Percentiles rank a stretch among this genome's conserved stretches.
Conservation (phyloP, 2,888 invertebrate genomes). For the Noctua fimbriata region DNA sequence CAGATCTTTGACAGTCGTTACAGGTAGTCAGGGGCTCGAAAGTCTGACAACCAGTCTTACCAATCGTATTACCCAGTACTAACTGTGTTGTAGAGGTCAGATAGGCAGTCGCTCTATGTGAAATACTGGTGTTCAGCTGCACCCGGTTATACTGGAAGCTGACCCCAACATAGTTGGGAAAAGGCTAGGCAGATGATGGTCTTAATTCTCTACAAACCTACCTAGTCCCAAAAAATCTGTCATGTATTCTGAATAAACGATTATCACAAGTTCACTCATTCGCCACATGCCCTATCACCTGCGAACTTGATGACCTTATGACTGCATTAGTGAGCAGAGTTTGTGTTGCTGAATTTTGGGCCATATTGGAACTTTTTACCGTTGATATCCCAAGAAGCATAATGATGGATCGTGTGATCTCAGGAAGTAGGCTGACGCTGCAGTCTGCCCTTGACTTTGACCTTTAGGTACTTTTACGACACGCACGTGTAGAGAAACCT, state of each 20-base stretch:
- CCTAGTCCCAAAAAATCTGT: background rate
- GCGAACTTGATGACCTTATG: background rate
- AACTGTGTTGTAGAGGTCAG: background rate
- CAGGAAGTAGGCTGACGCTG: background rate
- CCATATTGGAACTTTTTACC: background rate
- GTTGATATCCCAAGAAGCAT: background rate
- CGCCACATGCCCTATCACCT: background rate
- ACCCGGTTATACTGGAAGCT: background rate
- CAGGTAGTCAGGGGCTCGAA: background rate
- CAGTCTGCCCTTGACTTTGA: background rate
- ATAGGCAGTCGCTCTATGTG: background rate
- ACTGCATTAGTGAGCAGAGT: background rate
- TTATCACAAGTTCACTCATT: background rate
- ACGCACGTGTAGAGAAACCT: background rate
- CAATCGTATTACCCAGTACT: background rate
- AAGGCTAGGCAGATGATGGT: background rate
- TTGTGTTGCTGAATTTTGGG: background rate
- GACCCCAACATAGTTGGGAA: background rate
- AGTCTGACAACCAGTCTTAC: background rate
- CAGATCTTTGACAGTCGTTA: background rate
- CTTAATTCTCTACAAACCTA: background rate
- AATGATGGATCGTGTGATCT: constrained; percentile 4
- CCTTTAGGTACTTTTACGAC: constrained; percentile 13
- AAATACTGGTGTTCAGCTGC: background rate
- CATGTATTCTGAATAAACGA: background rate